Base-by-base conservation (phyloP, 2,113 vertebrate genomes). In the Caloenas nicobarica region DNA sequence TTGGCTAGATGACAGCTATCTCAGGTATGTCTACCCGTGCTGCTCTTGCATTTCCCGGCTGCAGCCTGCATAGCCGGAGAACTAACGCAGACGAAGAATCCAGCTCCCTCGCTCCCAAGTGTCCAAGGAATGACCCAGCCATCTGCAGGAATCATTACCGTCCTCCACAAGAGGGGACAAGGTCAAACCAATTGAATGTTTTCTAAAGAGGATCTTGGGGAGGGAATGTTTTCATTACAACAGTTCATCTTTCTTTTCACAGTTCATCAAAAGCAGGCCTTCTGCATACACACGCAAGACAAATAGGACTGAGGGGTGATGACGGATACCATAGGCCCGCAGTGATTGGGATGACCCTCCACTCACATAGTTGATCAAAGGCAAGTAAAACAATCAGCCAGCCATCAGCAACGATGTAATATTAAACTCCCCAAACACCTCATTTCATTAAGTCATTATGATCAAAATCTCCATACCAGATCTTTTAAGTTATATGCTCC, bases 161-260 rank as follows among this genome's bases (percentile, higher is more conserved):
- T 96, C 85, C 86, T 89, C 88, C 22, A 26, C 16, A 2, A 96
- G 83, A 90, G 82, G 93, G 82, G 91, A 89, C 87, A 91, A 95
- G 93, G 90, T 92, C 95, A 97, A 97, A 96, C 89, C 94, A 96
- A 94, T 89, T 97, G 96, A 96, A 93, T 56, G 80, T 92, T 96
- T 90, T 93, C 96, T 96, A 77, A 96, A 96, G 94, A 95, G 95
- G 93, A 95, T 96, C 96, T 97, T 79, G 72, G 93, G 95, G 91
- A 94, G 86, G 95, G 87, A 95, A 91, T 96, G 96, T 97, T 97
- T 97, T 94, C 95, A 85, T 97, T 97, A 96, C 93, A 96, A 95
- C 97, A 96, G 95, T 96, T 97, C 96, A 97, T 97, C 95, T 97
- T 97, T 97, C 96, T 89, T 92, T 95, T 97, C 97, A 97, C 97